These are phyloP conservation scores for Dermatophagoides farinae DNA, from an alignment of 1,140 invertebrate species.

Conservation along the genomic window DNA sequence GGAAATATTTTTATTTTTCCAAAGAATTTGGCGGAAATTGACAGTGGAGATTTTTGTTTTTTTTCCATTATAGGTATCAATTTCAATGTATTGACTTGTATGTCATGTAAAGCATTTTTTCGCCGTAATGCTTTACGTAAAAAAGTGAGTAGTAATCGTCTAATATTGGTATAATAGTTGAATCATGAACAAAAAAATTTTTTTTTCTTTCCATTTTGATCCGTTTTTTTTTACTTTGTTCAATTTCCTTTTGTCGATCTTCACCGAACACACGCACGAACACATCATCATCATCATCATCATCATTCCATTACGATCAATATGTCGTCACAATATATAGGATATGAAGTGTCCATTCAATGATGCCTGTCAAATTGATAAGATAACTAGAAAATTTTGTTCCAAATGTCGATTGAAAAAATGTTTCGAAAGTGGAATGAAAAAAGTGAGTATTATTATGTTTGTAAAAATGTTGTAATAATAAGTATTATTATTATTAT, in stretches of 20 bases:
- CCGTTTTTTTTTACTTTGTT: not conserved
- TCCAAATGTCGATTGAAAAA: constrained; percentile 85
- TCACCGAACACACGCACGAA: too few relatives aligned
- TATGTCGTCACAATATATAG: not conserved
- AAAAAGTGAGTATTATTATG: constrained; percentile 42
- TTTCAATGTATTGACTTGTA: constrained; percentile 90
- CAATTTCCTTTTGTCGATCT: not conserved
- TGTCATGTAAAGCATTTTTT: constrained; percentile 95
- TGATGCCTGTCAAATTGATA: constrained; percentile 75
- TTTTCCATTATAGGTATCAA: constrained; percentile 31
- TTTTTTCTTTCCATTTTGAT: not conserved
- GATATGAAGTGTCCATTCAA: constrained; percentile 68
- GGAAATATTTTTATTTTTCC: too few relatives aligned
- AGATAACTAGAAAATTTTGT: constrained; percentile 79
- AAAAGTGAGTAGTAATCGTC: constrained; percentile 29
- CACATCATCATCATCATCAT: too few relatives aligned
- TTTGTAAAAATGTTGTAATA: not conserved
- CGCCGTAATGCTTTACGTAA: constrained; percentile 74
- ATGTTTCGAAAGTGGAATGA: constrained; percentile 82
- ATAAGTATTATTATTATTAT: too few relatives aligned
- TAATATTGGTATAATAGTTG: not conserved
- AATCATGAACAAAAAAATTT: not conserved
- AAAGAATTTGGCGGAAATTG: too few relatives aligned
- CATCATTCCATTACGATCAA: too few relatives aligned
- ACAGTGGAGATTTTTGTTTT: not conserved